Conservation (phyloP, 2,113 vertebrate species). For the Pao palembangensis region DNA sequence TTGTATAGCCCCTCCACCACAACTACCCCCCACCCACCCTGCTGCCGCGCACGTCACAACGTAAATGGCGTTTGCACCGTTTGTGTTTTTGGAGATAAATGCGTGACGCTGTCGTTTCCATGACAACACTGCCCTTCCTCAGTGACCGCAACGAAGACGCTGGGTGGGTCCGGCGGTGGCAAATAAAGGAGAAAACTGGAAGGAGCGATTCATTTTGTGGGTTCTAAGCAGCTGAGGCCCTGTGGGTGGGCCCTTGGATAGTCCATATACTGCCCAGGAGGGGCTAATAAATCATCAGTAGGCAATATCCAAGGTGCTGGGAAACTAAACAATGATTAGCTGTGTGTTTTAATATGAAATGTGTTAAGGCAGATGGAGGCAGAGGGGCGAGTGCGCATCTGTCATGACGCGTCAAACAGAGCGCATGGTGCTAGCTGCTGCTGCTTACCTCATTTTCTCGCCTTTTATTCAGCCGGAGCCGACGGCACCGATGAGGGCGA, state of each 20-base stretch:
- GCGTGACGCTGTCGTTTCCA: conserved; percentile 68
- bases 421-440: conserved; percentile 43
- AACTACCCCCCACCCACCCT: conserved; percentile 8
- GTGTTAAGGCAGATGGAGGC: conserved; percentile 15
- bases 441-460: conserved; percentile 77
- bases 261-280: not conserved
- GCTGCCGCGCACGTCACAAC: conserved; percentile 11
- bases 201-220: not conserved
- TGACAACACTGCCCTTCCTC: conserved; percentile 61
- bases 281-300: not conserved
- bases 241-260: conserved; percentile 29
- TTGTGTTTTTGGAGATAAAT: conserved; percentile 7
- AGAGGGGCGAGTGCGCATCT: conserved; percentile 44
- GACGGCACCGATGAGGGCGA: conserved; percentile 35
- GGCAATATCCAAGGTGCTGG: not conserved
- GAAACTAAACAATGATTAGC: not conserved
- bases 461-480: conserved; percentile 49
- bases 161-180: conserved; percentile 52
- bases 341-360: not conserved
- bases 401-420: conserved; percentile 63
- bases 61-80: not conserved
- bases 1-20: conserved; percentile 23
- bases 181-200: conserved; percentile 16
- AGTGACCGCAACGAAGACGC: conserved; percentile 30
- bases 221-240: conserved; percentile 23